Percentiles rank a stretch among this genome's conserved stretches.
Evolutionary conservation across 2,888 invertebrate species (phyloP).

Genomic region (Tiliacea citrago): DNA sequence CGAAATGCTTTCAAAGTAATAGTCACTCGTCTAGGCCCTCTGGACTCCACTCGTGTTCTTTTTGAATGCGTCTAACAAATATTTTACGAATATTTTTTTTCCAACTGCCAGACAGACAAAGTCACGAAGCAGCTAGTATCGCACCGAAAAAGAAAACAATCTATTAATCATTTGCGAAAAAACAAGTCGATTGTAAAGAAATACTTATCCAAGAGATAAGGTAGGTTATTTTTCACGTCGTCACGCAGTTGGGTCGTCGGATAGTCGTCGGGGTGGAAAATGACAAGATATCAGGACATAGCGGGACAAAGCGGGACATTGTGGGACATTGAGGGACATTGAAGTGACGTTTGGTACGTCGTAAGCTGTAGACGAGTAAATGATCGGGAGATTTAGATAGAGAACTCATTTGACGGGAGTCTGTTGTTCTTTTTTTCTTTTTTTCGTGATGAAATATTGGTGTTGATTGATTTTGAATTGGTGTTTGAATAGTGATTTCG

Average conservation of each 20-base stretch:
- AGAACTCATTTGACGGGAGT: conserved; percentile 25
- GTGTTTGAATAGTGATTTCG: background rate
- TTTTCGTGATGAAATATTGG: conserved; percentile 1
- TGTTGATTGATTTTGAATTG: conserved; percentile 38
- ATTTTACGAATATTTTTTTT: background rate
- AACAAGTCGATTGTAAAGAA: conserved; percentile 63
- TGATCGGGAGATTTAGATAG: conserved; percentile 56
- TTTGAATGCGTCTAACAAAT: background rate
- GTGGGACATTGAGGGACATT: conserved; percentile 36
- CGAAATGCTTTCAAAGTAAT: background rate
- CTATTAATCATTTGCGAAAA: conserved; percentile 64
- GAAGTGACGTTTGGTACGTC: conserved; percentile 39
- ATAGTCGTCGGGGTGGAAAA: conserved; percentile 58
- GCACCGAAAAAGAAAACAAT: conserved; percentile 15
- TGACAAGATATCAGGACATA: conserved; percentile 60
- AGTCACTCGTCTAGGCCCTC: background rate
- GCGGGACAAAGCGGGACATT: conserved; percentile 39
- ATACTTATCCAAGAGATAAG: conserved; percentile 65
- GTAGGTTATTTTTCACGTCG: conserved; percentile 63
- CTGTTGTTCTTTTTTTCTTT: conserved; percentile 21
- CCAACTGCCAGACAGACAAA: background rate
- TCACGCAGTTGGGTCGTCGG: conserved; percentile 49
- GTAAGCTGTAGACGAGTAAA: conserved; percentile 57
- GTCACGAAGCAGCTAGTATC: background rate
- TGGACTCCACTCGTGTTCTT: background rate